phyloP scores from a whole-genome alignment of 2,888 invertebrate genomes.

The Alcis repandata region DNA sequence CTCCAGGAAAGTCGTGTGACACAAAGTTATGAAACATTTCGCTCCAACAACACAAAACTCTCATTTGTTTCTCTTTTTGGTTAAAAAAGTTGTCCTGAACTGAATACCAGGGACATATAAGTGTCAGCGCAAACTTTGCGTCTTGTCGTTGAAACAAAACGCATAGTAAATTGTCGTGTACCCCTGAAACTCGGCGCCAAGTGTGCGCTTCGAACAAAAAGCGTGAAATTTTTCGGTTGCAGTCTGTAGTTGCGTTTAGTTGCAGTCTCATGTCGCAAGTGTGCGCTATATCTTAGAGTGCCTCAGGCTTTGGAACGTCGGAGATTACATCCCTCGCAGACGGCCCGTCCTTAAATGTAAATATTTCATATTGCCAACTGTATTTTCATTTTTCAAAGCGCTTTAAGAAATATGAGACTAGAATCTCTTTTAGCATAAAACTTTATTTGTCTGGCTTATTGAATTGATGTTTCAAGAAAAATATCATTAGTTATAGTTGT shows the following conservation, averaged over 20 bases:
- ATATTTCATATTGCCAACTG: slow-evolving; percentile 34
- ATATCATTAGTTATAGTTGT: slow-evolving; percentile 4
- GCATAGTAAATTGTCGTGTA: too few relatives aligned
- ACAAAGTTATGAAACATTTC: slow-evolving; percentile 36
- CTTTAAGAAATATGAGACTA: slow-evolving; percentile 10
- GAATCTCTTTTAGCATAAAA: slow-evolving; percentile 14
- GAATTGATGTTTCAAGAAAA: not conserved
- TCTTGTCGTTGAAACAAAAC: too few relatives aligned
- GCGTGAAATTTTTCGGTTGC: too few relatives aligned
- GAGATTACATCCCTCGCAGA: slow-evolving; percentile 47
- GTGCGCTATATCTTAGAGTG: slow-evolving; percentile 45
- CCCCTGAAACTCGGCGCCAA: too few relatives aligned
- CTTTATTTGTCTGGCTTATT: slow-evolving; percentile 23
- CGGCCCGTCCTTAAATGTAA: slow-evolving; percentile 48
- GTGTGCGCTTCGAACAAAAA: too few relatives aligned
- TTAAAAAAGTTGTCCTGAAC: slow-evolving; percentile 35
- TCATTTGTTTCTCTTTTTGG: slow-evolving; percentile 11
- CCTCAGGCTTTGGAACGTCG: slow-evolving; percentile 48
- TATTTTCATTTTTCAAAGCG: slow-evolving; percentile 29
- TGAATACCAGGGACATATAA: slow-evolving; percentile 41
- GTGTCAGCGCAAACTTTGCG: too few relatives aligned
- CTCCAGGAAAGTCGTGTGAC: slow-evolving; percentile 21
- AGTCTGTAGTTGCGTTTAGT: too few relatives aligned
- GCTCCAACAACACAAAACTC: slow-evolving; percentile 18
- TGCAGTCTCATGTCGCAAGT: too few relatives aligned